These are phyloP conservation scores for Cyphomyrus discorhynchus DNA, from an alignment of 2,113 vertebrate genomes.

Conservation along the genomic window DNA sequence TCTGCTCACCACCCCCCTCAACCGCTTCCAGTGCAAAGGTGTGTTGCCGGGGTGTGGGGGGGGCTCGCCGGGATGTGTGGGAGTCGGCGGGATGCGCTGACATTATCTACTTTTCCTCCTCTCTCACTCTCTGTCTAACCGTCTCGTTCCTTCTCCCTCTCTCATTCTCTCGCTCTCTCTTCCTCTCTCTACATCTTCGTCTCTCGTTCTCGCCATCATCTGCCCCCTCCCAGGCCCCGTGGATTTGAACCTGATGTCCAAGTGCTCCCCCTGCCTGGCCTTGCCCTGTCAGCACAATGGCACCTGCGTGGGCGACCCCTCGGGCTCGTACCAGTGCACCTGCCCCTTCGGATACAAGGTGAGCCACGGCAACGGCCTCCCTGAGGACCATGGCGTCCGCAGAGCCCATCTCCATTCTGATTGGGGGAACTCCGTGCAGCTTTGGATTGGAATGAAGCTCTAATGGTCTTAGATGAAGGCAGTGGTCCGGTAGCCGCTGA, in stretches of 20 bases:
- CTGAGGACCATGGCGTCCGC: neutral
- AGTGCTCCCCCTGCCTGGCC: conserved; percentile 88
- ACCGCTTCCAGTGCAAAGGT: conserved; percentile 95
- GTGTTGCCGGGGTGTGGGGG: conserved; percentile 16
- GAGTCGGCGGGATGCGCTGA: neutral
- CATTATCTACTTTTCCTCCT: neutral
- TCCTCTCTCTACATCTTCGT: neutral
- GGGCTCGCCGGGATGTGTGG: neutral
- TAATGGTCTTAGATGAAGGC: neutral
- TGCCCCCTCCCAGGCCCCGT: conserved; percentile 60
- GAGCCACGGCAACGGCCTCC: conserved; percentile 29
- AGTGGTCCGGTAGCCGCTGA: neutral
- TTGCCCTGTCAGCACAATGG: conserved; percentile 85
- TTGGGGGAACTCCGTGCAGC: neutral
- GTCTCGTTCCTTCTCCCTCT: neutral
- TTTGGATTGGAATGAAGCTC: neutral
- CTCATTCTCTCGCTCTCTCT: neutral
- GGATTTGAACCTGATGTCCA: conserved; percentile 76
- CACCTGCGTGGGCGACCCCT: conserved; percentile 70
- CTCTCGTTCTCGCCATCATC: neutral
- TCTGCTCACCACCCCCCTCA: conserved; percentile 86
- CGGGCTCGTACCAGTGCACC: conserved; percentile 78
- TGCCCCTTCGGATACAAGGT: conserved; percentile 94
- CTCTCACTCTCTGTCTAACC: neutral
- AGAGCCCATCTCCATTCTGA: neutral